Percentiles rank a stretch among this genome's conserved stretches.
phyloP scores from a whole-genome alignment of 92 coral and sea anemone species.

The Siderastrea siderea region DNA sequence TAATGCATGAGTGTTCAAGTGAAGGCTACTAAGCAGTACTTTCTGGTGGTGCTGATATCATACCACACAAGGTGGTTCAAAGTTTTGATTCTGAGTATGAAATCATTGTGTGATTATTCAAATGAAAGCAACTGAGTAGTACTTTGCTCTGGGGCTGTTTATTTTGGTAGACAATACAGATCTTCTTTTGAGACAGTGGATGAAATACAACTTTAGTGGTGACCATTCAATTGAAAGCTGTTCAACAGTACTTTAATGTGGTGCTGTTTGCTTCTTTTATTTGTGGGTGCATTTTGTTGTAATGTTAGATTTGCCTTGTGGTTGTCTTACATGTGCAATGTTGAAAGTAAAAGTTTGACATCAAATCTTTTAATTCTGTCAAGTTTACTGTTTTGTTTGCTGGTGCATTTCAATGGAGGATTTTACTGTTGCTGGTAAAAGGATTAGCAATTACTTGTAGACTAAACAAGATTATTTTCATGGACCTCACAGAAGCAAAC shows the following conservation, averaged over 20 bases:
- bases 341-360: no score
- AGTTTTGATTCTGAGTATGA: no score
- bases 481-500: not conserved
- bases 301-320: no score
- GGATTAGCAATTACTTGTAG: not conserved
- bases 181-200: not conserved
- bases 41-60: no score
- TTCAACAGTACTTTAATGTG: not conserved
- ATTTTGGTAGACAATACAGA: not conserved
- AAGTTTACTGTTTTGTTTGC: not conserved
- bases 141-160: no score
- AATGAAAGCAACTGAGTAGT: no score
- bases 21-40: no score
- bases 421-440: not conserved
- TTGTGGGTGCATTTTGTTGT: not conserved
- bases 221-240: not conserved
- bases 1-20: no score
- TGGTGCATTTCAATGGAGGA: not conserved
- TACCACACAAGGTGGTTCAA: no score
- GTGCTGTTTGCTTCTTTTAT: not conserved
- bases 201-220: not conserved
- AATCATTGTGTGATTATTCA: no score
- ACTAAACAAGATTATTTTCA: not conserved
- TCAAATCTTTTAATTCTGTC: not conserved
- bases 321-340: no score